Evolutionary conservation across 1,140 invertebrate genomes (phyloP).

Genomic region (Drosophila baimaii): DNA sequence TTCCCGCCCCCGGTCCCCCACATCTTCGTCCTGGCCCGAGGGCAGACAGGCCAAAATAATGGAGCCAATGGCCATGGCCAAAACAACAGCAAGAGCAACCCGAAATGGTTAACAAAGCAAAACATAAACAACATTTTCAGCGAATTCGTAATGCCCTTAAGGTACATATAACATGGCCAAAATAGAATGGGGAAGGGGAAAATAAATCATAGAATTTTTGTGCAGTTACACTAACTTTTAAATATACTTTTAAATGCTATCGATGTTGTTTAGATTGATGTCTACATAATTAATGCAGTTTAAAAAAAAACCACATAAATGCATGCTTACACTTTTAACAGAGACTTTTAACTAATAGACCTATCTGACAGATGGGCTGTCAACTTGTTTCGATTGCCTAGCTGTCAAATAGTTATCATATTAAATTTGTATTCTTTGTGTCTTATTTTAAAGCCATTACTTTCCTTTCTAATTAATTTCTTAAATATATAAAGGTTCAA

Average conservation of each 20-base stretch:
- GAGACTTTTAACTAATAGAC: too few relatives aligned
- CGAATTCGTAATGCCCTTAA: slow-evolving; percentile 41
- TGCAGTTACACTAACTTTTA: neutral
- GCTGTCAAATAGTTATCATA: neutral
- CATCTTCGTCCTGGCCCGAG: slow-evolving; percentile 29
- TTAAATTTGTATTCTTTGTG: too few relatives aligned
- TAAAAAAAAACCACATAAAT: too few relatives aligned
- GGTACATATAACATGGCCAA: neutral
- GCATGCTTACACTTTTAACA: too few relatives aligned
- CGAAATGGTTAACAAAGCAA: slow-evolving; percentile 49
- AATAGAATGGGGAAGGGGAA: neutral
- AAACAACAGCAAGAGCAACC: slow-evolving; percentile 31
- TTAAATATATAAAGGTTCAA: neutral
- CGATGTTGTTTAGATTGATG: neutral
- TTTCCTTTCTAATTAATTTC: too few relatives aligned
- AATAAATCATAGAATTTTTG: neutral
- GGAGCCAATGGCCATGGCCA: slow-evolving; percentile 53
- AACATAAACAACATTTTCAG: slow-evolving; percentile 26
- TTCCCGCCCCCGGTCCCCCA: neutral
- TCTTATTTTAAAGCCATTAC: too few relatives aligned
- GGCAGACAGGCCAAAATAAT: slow-evolving; percentile 53
- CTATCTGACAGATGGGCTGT: too few relatives aligned
- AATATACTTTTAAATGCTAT: neutral
- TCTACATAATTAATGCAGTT: neutral
- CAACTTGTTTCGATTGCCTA: too few relatives aligned